phyloP scores from a whole-genome alignment of 2,888 invertebrate genomes.

The Rotaria macrura region DNA sequence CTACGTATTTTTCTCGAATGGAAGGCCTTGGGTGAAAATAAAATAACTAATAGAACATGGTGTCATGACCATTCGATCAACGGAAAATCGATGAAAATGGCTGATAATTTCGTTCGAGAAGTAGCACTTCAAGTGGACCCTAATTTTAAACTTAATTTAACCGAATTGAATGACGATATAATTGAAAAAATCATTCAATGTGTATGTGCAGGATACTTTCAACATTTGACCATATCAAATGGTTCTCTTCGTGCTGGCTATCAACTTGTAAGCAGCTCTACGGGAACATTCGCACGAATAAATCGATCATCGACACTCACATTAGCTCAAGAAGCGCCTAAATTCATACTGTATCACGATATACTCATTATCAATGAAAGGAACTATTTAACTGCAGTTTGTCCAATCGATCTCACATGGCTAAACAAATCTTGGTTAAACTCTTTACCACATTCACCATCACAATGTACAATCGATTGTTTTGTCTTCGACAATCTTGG shows the following conservation, averaged over 20 bases:
- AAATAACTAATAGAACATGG: background rate
- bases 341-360: background rate
- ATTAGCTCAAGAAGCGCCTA: background rate
- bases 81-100: background rate
- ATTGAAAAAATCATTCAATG: background rate
- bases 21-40: background rate
- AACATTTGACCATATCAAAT: background rate
- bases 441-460: background rate
- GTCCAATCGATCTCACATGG: background rate
- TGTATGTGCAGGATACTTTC: background rate
- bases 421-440: background rate
- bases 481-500: background rate
- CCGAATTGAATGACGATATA: background rate
- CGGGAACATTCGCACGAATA: background rate
- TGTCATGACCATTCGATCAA: background rate
- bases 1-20: background rate
- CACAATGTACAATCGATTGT: background rate
- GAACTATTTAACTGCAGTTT: background rate
- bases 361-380: background rate
- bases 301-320: background rate
- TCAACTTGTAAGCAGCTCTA: background rate
- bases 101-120: background rate
- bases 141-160: background rate
- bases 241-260: background rate
- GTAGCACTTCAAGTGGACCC: background rate